Base-by-base conservation (phyloP, 2,888 invertebrate genomes). In the Troides helena region DNA sequence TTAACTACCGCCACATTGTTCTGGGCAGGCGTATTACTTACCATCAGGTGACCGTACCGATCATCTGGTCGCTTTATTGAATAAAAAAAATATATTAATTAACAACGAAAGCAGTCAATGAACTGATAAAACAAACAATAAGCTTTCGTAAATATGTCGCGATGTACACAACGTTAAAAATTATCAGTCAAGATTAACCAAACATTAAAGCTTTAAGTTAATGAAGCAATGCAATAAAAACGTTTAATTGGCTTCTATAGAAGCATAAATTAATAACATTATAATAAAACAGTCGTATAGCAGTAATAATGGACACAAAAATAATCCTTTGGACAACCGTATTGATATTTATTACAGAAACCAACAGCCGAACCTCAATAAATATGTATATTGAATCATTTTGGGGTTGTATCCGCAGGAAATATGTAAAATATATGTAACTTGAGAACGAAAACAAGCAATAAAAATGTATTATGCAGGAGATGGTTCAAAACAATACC, bases 381-480 rank as follows among this genome's bases (percentile, higher is more conserved):
- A 86, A 87, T 87, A 88, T 87, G 86, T 80, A 86, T 84, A 88
- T 88, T 80, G 80, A 80, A 71, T 76, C 78, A 80, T 81, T 84
- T 30, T 30, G 82, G 75, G 71, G 74, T 75, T 74, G 74, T 72
- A 77, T 74, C 77, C 75, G 77, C 76, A 73, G 76, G 79, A 85
- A 81, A 82, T 87, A 88, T 85, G 85, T 85, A 84, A 85, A 87
- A 86, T 87, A 88, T 88, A 90, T 90, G 89, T 89, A 59, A 89
- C 84, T 86, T 78, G 73, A 74, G 76, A 81, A 81, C 81, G 81
- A 83, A 84, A 84, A 88, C 85, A 87, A 86, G 85, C 84, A 82
- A 87, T 86, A 88, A 85, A 85, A 85, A 89, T 90, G 88, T 88
- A 83, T 91, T 90, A 91, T 91, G 90, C 91, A 91, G 77, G 73